Base-by-base conservation (phyloP, 2,888 invertebrate species). In the Amblyjoppa fuscipennis region DNA sequence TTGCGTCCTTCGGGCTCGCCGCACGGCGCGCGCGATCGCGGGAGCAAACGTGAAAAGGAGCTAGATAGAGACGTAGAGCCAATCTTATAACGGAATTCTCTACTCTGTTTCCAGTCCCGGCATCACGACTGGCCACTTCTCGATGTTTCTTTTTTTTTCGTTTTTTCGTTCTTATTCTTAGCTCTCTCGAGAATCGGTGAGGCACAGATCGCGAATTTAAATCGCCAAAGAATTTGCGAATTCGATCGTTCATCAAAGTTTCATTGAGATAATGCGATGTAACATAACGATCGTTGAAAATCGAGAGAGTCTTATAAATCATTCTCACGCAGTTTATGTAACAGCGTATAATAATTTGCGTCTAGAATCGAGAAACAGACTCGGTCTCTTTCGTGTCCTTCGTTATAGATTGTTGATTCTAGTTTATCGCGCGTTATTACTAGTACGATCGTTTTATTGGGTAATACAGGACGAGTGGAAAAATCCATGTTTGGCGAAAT, bases 21-120 rank as follows among this genome's bases (percentile, higher is more conserved):
- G 45, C 45, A 74, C 66, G 82, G 66, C 79, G 61, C 84, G 83
- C 79, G 85, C 85, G 66, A 85, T 89, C 82, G 74, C 73, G 38
- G 64, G 73, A 77, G 71, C 25, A 74, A 73, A 64, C 53, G 64
- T 73, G 49, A 79, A 81, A 86, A 83, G 45, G 64, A 89, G 89
- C 91, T 91, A 91, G 92, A 93, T 93, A 92, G 92, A 93, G 93
- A 93, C 90, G 90, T 93, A 91, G 45, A 49, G 87, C 90, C 89
- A 90, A 91, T 92, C 91, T 92, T 91, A 90, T 91, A 92, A 92
- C 90, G 87, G 81, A 51, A 41, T 25, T 41, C 41, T 31, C 41
- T 31, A 41, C 41, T 68, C 68, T 41, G 68, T 68, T 77, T 56
- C 56, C 38, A 77, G 68, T 25, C 68, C 53, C 68, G 51, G 34